Evolutionary conservation across 1,140 invertebrate genomes (phyloP).

Genomic region (Helicoverpa armigera): DNA sequence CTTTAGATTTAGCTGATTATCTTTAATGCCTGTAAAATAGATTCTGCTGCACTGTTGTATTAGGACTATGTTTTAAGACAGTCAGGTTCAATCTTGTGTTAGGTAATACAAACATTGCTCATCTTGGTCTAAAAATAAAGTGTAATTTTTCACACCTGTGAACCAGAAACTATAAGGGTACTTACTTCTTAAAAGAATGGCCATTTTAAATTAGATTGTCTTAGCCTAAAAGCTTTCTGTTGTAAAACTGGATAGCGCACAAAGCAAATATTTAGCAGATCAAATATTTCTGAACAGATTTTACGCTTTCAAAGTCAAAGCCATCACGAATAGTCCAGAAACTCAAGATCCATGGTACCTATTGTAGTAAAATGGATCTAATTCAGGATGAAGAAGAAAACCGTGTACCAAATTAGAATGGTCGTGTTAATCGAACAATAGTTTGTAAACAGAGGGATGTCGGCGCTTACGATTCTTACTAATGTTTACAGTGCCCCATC

Average conservation of each 20-base stretch:
- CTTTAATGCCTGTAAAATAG: too few relatives aligned
- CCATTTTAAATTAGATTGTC: too few relatives aligned
- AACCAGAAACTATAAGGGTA: too few relatives aligned
- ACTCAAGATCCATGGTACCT: not conserved
- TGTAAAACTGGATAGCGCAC: not conserved
- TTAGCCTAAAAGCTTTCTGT: constrained; percentile 2
- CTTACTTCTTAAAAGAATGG: too few relatives aligned
- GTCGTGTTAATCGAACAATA: constrained; percentile 41
- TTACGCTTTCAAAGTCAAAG: constrained; percentile 5
- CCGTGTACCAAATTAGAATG: constrained; percentile 29
- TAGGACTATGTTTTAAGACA: too few relatives aligned
- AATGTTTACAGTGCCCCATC: constrained; percentile 73
- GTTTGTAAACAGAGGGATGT: constrained; percentile 68
- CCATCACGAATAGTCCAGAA: not conserved
- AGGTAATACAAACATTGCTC: too few relatives aligned
- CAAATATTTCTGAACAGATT: constrained; percentile 7
- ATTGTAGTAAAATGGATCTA: not conserved
- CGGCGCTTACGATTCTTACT: constrained; percentile 59
- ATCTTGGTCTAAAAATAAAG: too few relatives aligned
- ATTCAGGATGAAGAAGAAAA: not conserved
- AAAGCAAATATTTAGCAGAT: not conserved
- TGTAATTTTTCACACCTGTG: too few relatives aligned
- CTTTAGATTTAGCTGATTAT: too few relatives aligned
- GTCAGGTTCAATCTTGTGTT: too few relatives aligned
- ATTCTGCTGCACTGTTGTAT: too few relatives aligned